Conservation (phyloP, 2,888 invertebrate genomes). For the Parthenolecanium corni region DNA sequence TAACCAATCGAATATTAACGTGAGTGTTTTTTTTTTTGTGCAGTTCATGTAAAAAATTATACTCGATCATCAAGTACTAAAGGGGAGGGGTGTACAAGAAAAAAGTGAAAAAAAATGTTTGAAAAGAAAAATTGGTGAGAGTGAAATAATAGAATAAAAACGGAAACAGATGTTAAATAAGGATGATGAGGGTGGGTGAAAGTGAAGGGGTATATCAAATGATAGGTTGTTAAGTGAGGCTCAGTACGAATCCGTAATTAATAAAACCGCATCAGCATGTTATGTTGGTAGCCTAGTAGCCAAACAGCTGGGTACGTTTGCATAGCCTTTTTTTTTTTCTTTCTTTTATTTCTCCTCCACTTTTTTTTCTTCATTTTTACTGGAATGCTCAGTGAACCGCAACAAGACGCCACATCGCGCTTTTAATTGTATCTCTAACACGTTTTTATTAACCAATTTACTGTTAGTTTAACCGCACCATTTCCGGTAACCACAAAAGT, state of each 20-base stretch:
- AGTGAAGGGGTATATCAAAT: conserved; percentile 21
- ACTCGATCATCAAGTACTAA: background rate
- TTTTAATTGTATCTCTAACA: conserved; percentile 26
- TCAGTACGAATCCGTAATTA: conserved; percentile 25
- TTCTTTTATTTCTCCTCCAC: background rate
- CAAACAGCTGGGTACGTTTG: conserved; percentile 24
- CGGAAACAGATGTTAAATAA: conserved; percentile 24
- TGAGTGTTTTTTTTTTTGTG: conserved; percentile 1
- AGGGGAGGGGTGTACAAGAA: background rate
- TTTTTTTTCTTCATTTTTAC: background rate
- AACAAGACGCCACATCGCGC: conserved; percentile 28
- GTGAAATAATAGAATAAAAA: conserved; percentile 18
- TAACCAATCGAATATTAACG: conserved; percentile 22
- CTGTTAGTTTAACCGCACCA: conserved; percentile 25
- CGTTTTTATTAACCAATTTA: conserved; percentile 26
- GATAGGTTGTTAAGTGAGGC: conserved; percentile 26
- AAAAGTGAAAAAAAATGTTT: conserved; percentile 4
- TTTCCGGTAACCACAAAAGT: conserved; percentile 23
- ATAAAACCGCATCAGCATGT: conserved; percentile 28
- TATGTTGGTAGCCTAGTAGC: conserved; percentile 22
- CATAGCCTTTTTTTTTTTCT: conserved; percentile 14
- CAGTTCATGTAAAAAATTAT: background rate
- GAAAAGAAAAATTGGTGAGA: background rate
- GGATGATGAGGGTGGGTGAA: background rate
- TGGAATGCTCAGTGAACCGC: conserved; percentile 26